Conservation (phyloP, 2,113 vertebrate species). For the Lepidothrix coronata region DNA sequence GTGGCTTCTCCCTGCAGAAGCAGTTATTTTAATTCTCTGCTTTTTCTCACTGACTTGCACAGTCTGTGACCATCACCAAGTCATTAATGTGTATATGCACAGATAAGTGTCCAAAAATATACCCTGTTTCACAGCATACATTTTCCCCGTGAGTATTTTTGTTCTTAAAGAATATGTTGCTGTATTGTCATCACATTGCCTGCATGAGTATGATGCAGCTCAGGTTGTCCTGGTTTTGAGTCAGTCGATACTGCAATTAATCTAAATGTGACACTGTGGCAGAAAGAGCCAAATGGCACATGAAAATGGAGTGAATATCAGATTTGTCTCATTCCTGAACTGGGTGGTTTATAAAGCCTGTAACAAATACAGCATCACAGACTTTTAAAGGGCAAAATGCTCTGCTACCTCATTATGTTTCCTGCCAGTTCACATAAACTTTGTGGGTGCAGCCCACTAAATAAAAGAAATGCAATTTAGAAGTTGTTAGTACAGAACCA, state of each 20-base stretch:
- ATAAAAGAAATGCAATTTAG: not conserved
- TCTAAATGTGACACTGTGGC: not conserved
- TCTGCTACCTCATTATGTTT: not conserved
- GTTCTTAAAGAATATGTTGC: not conserved
- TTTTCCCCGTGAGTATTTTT: not conserved
- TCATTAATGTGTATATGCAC: not conserved
- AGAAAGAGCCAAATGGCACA: not conserved
- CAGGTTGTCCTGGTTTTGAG: not conserved
- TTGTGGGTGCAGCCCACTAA: not conserved
- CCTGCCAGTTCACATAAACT: not conserved
- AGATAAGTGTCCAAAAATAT: not conserved
- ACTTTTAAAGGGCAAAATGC: not conserved
- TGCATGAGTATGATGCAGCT: not conserved
- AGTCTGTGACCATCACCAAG: not conserved
- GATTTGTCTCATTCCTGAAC: not conserved
- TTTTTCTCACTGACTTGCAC: not conserved
- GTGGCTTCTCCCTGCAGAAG: not conserved
- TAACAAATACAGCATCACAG: not conserved
- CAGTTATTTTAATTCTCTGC: not conserved
- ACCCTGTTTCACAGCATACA: not conserved
- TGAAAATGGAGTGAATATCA: not conserved
- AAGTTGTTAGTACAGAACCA: not conserved
- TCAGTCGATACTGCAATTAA: not conserved
- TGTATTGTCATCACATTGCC: not conserved
- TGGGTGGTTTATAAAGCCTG: not conserved